Percentiles rank a stretch among this genome's conserved stretches.
phyloP scores from a whole-genome alignment of 2,113 vertebrate genomes.

The Holacanthus passer region DNA sequence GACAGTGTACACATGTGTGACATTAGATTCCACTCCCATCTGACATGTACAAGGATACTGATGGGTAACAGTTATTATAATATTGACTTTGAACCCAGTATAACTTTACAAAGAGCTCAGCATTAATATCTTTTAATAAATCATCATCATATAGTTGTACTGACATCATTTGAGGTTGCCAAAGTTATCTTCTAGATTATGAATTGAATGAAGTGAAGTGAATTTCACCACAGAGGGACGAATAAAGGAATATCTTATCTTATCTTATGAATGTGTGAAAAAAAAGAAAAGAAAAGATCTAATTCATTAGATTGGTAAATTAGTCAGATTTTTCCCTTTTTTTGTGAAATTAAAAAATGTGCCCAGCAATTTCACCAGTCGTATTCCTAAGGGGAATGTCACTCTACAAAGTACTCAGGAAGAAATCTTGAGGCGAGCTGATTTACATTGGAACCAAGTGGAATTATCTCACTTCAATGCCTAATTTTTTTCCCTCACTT shows the following conservation, averaged over 20 bases:
- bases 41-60: not conserved
- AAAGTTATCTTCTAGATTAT: not conserved
- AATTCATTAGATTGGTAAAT: not conserved
- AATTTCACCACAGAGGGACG: too few species aligned
- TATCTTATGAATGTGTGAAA: too few species aligned
- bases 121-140: not conserved
- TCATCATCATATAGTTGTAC: not conserved
- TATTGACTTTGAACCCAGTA: not conserved
- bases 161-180: not conserved
- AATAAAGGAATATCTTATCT: too few species aligned
- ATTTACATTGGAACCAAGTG: slow-evolving; percentile 19
- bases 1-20: not conserved
- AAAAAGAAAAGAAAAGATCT: too few species aligned
- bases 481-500: not conserved
- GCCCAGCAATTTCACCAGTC: not conserved
- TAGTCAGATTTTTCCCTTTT: too few species aligned
- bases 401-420: not conserved
- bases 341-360: not conserved
- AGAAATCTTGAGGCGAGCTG: not conserved
- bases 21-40: not conserved
- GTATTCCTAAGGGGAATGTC: not conserved
- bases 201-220: too few species aligned
- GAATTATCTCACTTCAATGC: slow-evolving; percentile 19
- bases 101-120: not conserved
- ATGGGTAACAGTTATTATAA: not conserved